Percentiles rank a stretch among this genome's conserved stretches.
phyloP scores from a whole-genome alignment of 2,797 vertebrate species.

The Gallirallus australis region DNA sequence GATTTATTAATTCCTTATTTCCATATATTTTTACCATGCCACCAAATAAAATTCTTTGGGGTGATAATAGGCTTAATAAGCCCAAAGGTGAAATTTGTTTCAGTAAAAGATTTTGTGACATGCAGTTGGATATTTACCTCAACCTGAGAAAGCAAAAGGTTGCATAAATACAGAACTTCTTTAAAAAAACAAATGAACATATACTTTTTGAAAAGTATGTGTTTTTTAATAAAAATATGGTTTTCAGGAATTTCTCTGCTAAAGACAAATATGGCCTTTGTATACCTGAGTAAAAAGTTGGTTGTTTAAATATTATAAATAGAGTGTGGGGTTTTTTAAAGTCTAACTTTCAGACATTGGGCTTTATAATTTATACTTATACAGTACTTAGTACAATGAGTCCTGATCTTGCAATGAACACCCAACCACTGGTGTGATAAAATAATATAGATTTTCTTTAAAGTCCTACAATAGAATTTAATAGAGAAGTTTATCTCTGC shows the following conservation, averaged over 20 bases:
- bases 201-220: neutral
- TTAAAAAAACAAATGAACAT: neutral
- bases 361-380: neutral
- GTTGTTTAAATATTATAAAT: neutral
- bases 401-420: neutral
- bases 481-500: constrained; percentile 30
- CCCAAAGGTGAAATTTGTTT: neutral
- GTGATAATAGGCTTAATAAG: neutral
- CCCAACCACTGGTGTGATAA: neutral
- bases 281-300: neutral
- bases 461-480: constrained; percentile 34
- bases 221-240: neutral
- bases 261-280: neutral
- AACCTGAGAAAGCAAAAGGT: neutral
- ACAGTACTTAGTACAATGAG: neutral
- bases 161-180: neutral
- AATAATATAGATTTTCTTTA: constrained; percentile 45
- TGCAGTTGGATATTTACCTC: neutral
- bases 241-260: neutral
- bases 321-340: neutral
- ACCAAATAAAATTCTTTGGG: neutral
- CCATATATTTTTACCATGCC: neutral
- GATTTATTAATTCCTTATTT: neutral
- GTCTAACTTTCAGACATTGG: neutral
- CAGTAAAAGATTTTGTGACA: neutral